phyloP scores from a whole-genome alignment of 2,113 vertebrate genomes.

The Pimephales promelas region DNA sequence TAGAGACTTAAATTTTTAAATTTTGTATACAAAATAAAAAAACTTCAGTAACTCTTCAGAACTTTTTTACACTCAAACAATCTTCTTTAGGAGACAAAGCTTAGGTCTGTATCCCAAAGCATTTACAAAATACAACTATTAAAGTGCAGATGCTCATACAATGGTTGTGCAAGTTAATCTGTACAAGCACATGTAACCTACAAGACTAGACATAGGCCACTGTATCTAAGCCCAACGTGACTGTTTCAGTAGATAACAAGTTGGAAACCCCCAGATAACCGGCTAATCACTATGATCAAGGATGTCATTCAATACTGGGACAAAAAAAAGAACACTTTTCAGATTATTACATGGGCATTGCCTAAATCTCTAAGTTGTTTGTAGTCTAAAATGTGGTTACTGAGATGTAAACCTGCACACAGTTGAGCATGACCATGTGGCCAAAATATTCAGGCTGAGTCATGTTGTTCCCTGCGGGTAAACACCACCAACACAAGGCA shows the following conservation, averaged over 20 bases:
- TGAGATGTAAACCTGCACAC: background rate
- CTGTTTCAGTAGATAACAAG: background rate
- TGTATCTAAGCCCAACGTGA: background rate
- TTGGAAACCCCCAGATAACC: background rate
- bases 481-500: background rate
- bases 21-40: too few species aligned
- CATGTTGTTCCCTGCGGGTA: slow-evolving; percentile 46
- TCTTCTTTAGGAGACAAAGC: too few species aligned
- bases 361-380: background rate
- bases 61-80: too few species aligned
- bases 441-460: slow-evolving; percentile 53
- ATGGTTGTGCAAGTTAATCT: background rate
- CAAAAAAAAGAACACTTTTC: background rate
- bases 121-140: too few species aligned
- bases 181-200: background rate
- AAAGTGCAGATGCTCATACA: too few species aligned
- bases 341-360: background rate
- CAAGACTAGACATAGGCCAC: background rate
- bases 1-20: too few species aligned
- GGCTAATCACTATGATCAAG: background rate
- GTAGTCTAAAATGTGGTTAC: background rate
- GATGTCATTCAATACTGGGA: background rate
- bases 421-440: background rate
- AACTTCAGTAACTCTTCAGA: too few species aligned
- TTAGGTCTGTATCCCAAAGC: too few species aligned